phyloP scores from a whole-genome alignment of 2,797 vertebrate genomes.

The Spheniscus humboldti region DNA sequence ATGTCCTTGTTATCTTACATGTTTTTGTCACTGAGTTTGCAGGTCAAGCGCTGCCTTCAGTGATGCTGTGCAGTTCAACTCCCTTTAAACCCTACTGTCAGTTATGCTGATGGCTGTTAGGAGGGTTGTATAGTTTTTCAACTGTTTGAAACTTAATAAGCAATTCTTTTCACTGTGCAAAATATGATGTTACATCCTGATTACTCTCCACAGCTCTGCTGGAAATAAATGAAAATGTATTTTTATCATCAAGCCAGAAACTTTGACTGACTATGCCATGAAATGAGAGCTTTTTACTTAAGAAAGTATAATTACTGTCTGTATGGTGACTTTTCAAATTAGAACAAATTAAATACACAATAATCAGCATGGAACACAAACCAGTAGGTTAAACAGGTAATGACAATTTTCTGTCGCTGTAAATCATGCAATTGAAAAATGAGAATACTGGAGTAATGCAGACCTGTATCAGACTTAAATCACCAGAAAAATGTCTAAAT shows the following conservation, averaged over 20 bases:
- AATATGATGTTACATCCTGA: neutral
- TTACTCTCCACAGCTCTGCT: neutral
- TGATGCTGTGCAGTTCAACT: neutral
- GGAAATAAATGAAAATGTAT: neutral
- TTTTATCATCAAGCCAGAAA: neutral
- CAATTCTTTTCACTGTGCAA: neutral
- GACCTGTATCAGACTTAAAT: neutral
- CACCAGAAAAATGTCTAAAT: neutral
- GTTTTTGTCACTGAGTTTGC: neutral
- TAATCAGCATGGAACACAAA: neutral
- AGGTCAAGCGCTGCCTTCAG: neutral
- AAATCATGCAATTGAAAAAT: neutral
- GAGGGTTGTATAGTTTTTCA: neutral
- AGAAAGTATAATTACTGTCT: neutral
- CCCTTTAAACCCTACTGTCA: neutral
- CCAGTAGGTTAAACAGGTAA: neutral
- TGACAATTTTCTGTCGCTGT: neutral
- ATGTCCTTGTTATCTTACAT: neutral
- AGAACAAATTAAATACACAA: neutral
- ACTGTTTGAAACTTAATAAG: neutral
- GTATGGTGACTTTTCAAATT: neutral
- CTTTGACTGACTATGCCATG: neutral
- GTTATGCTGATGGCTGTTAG: neutral
- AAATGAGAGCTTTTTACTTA: neutral
- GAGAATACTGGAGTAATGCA: neutral